Evolutionary conservation across 2,113 vertebrate species (phyloP).

Genomic region (Hiodon tergisus): DNA sequence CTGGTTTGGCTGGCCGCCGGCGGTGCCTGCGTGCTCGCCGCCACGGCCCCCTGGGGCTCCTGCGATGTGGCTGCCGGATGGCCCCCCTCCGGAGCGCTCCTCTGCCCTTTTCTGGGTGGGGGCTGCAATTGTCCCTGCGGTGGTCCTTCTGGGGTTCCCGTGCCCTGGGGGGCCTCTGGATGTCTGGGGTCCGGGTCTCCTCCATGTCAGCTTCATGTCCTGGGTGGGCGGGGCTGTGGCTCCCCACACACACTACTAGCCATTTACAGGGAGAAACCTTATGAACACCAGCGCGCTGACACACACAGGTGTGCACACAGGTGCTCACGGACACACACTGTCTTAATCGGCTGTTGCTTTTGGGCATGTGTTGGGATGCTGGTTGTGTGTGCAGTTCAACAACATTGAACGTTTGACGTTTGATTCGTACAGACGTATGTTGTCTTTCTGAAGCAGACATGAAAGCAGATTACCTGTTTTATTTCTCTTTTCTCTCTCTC

Average conservation of each 20-base stretch:
- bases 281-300: background rate
- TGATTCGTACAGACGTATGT: background rate
- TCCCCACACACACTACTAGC: background rate
- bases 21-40: background rate
- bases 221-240: background rate
- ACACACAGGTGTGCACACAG: constrained; percentile 4
- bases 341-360: background rate
- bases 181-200: background rate
- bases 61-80: background rate
- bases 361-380: background rate
- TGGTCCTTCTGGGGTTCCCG: background rate
- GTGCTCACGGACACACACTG: constrained; percentile 2
- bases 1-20: background rate
- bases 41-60: constrained; percentile 4
- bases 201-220: background rate
- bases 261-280: background rate
- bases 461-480: background rate
- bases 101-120: constrained; percentile 6
- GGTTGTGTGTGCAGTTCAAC: background rate
- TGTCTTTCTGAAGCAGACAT: background rate
- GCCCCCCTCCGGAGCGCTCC: background rate
- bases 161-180: constrained; percentile 1
- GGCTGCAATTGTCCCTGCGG: background rate
- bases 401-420: background rate
- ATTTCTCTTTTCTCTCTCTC: background rate